Conservation (phyloP, 2,888 invertebrate species). For the Harmothoe impar region DNA sequence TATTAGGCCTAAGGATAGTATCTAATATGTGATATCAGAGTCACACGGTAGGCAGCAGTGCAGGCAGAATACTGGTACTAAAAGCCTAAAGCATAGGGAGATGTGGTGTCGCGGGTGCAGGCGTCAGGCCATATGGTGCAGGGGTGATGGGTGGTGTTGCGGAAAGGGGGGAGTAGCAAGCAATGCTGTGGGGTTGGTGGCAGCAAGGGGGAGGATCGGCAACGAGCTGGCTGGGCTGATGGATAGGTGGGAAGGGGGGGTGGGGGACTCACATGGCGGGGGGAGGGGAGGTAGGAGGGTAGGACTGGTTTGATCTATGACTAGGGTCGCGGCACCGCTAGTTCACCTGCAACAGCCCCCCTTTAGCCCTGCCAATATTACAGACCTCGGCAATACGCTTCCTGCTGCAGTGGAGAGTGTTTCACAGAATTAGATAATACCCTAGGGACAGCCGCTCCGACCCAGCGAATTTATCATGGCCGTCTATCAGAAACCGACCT, state of each 20-base stretch:
- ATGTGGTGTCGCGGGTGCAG: too few species aligned
- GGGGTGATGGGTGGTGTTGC: background rate
- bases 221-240: background rate
- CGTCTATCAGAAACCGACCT: background rate
- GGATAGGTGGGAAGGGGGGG: background rate
- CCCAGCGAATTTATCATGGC: conserved; percentile 36
- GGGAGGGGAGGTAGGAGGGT: conserved; percentile 66
- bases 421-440: conserved; percentile 60
- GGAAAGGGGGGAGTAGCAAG: background rate
- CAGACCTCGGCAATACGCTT: conserved; percentile 47
- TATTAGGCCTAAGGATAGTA: too few species aligned
- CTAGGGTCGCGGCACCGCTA: conserved; percentile 27
- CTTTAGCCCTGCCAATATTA: conserved; percentile 54
- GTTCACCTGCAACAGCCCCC: background rate
- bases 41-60: too few species aligned
- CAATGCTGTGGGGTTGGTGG: background rate
- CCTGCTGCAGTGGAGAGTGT: conserved; percentile 1
- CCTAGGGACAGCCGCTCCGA: background rate
- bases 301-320: conserved; percentile 45
- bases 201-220: conserved; percentile 70
- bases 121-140: too few species aligned
- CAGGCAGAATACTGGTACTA: too few species aligned
- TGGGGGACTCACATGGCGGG: background rate
- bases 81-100: too few species aligned
- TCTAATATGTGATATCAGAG: too few species aligned